Percentiles rank a stretch among this genome's conserved stretches.
Evolutionary conservation across 2,113 vertebrate genomes (phyloP).

Genomic region (Arothron firmamentum): DNA sequence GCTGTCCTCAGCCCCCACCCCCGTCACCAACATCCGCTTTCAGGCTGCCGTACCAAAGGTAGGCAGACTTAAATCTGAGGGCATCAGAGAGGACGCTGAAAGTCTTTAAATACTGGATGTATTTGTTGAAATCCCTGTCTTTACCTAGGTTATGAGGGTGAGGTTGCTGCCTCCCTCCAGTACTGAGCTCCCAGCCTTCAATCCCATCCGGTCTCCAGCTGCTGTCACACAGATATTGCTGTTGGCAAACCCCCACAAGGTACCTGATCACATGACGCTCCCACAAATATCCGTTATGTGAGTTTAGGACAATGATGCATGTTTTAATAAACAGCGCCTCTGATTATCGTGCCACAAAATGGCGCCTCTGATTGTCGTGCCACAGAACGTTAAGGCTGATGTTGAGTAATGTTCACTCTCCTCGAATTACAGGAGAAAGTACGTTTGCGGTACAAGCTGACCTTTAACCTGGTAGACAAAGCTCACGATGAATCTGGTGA

Average conservation of each 20-base stretch:
- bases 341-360: too few species aligned
- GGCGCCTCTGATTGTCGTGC: too few species aligned
- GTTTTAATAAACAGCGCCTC: too few species aligned
- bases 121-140: neutral
- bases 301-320: too few species aligned
- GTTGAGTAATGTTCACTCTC: neutral
- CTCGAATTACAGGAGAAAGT: conserved; percentile 87
- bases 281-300: neutral
- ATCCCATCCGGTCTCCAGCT: conserved; percentile 89
- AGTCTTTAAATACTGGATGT: too few species aligned
- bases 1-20: conserved; percentile 89
- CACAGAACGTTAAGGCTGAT: neutral
- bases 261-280: conserved; percentile 36
- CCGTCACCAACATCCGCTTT: conserved; percentile 89
- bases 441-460: conserved; percentile 92
- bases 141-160: conserved; percentile 88
- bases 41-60: conserved; percentile 86
- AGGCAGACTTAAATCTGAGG: neutral
- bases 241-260: conserved; percentile 94
- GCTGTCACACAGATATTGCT: conserved; percentile 95
- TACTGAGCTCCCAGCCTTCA: conserved; percentile 88
- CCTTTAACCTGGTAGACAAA: conserved; percentile 86
- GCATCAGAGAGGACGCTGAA: too few species aligned
- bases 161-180: conserved; percentile 92
- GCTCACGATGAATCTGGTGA: conserved; percentile 90